Evolutionary conservation across 1,140 invertebrate species (phyloP).

Genomic region (Bactericera cockerelli): DNA sequence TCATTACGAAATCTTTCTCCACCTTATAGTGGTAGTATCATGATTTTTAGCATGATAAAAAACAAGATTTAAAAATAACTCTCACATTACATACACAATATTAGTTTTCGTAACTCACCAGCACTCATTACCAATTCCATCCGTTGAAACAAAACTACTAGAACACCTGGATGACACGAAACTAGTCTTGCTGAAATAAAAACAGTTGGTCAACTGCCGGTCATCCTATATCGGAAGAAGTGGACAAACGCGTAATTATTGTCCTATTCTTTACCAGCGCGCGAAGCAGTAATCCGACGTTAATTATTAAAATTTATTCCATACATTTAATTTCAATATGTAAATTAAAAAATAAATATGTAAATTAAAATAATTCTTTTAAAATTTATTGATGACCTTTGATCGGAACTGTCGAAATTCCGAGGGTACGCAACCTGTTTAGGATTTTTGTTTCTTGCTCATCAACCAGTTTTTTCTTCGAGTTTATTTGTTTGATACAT

Average conservation of each 20-base stretch:
- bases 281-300: neutral
- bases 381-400: conserved; percentile 7
- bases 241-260: neutral
- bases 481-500: too few relatives aligned
- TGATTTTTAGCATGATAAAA: too few relatives aligned
- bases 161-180: neutral
- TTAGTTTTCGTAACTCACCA: too few relatives aligned
- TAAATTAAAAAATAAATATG: too few relatives aligned
- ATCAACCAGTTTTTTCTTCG: neutral
- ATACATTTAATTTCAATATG: neutral
- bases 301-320: conserved; percentile 1
- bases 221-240: neutral
- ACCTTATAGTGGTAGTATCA: too few relatives aligned
- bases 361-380: too few relatives aligned
- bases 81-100: too few relatives aligned
- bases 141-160: neutral
- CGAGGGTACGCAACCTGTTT: neutral
- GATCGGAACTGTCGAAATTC: neutral
- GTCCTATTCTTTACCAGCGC: neutral
- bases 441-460: neutral
- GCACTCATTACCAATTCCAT: too few relatives aligned
- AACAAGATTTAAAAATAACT: too few relatives aligned
- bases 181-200: neutral
- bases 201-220: conserved; percentile 2
- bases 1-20: too few relatives aligned